Conservation (phyloP, 2,797 vertebrate genomes). For the Enteromius unitaeniatus region DNA sequence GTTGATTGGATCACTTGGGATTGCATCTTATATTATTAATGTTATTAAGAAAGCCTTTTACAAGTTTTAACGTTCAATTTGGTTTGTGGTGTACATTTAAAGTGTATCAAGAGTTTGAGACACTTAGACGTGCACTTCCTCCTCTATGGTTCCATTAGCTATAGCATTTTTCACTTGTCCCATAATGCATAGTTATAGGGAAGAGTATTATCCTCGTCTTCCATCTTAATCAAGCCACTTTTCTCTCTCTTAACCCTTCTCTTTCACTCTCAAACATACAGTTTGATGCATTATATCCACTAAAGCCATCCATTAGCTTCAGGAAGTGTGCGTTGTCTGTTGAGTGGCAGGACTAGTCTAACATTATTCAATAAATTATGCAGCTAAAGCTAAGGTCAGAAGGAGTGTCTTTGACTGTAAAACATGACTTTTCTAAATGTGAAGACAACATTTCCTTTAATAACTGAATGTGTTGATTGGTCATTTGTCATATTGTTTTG, state of each 20-base stretch:
- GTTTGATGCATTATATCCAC: constrained; percentile 53
- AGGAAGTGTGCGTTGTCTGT: constrained; percentile 60
- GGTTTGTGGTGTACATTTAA: constrained; percentile 14
- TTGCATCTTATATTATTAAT: neutral
- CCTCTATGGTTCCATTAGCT: constrained; percentile 34
- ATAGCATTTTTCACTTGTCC: constrained; percentile 24
- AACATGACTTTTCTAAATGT: constrained; percentile 1
- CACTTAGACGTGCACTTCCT: constrained; percentile 29
- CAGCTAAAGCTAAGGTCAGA: constrained; percentile 52
- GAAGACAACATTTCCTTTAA: constrained; percentile 21
- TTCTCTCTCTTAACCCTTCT: constrained; percentile 28
- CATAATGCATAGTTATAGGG: constrained; percentile 48
- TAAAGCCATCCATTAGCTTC: constrained; percentile 71
- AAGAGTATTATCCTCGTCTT: constrained; percentile 6
- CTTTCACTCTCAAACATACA: constrained; percentile 38
- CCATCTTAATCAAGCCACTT: constrained; percentile 9
- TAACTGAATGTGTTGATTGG: constrained; percentile 37
- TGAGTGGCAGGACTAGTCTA: constrained; percentile 65
- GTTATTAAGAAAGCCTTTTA: neutral
- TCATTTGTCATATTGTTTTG: neutral
- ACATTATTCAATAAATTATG: constrained; percentile 77
- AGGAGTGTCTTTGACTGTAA: constrained; percentile 17
- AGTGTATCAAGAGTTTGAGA: constrained; percentile 10
- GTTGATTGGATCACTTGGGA: neutral
- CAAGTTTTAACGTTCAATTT: neutral